A percentile compares a stretch with the other conserved stretches of the same genome.
Evolutionary conservation across 2,797 vertebrate genomes (phyloP).

Genomic region (Lutjanus campechanus): DNA sequence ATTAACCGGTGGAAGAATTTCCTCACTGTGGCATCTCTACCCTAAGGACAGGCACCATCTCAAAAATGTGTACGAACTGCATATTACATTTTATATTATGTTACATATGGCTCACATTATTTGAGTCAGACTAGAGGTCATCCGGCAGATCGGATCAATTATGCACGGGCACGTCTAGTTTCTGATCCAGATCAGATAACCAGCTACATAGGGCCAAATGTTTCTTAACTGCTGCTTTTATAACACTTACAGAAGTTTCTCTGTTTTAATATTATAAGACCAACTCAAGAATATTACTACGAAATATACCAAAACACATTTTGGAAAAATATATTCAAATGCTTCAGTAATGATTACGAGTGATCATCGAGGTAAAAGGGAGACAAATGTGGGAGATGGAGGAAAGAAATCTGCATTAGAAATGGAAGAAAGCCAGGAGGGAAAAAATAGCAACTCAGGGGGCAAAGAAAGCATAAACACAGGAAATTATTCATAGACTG

Average conservation of each 20-base stretch:
- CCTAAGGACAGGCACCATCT: neutral
- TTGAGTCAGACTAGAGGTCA: neutral
- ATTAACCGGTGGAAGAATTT: too few relatives aligned
- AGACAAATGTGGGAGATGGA: slow-evolving; percentile 62
- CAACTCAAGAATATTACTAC: slow-evolving; percentile 19
- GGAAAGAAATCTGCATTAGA: slow-evolving; percentile 67
- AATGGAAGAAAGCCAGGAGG: slow-evolving; percentile 70
- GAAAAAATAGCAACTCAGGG: slow-evolving; percentile 74
- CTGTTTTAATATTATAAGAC: slow-evolving; percentile 16
- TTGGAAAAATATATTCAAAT: slow-evolving; percentile 40
- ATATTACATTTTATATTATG: neutral
- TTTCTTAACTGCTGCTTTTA: neutral
- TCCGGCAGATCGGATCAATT: neutral
- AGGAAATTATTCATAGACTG: slow-evolving; percentile 83
- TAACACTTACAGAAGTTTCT: neutral
- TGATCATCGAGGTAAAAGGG: slow-evolving; percentile 58
- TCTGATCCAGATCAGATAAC: neutral
- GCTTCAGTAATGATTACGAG: slow-evolving; percentile 57
- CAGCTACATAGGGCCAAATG: neutral
- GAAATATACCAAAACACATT: slow-evolving; percentile 41
- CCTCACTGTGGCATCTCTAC: neutral
- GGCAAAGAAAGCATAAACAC: slow-evolving; percentile 82
- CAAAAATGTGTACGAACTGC: neutral
- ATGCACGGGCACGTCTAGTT: too few relatives aligned
- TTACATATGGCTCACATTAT: slow-evolving; percentile 8